These are phyloP conservation scores for Sigmodon hispidus DNA, from an alignment of 2,113 vertebrate species.

Conservation along the genomic window DNA sequence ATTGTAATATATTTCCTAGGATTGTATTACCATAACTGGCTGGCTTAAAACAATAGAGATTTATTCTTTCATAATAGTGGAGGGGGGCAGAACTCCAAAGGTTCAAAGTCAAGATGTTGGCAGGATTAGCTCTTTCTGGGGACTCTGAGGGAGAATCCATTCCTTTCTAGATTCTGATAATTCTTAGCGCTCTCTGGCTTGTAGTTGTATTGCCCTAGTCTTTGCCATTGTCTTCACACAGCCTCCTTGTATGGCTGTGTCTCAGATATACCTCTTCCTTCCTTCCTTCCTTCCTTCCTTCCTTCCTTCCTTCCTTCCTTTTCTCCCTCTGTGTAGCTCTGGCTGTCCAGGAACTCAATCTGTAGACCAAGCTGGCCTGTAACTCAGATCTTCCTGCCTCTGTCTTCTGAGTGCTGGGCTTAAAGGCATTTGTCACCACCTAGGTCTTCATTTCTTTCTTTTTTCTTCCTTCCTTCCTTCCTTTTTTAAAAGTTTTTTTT, in stretches of 20 bases:
- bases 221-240: conserved; percentile 9
- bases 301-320: too few relatives aligned
- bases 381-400: not conserved
- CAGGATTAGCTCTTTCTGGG: not conserved
- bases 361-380: not conserved
- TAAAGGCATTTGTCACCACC: not conserved
- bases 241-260: not conserved
- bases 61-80: conserved; percentile 9
- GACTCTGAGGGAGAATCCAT: not conserved
- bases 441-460: not conserved
- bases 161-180: not conserved
- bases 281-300: not conserved
- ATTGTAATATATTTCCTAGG: too few relatives aligned
- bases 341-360: not conserved
- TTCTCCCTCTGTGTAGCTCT: not conserved
- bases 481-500: too few relatives aligned
- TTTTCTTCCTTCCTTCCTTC: too few relatives aligned
- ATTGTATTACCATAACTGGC: not conserved
- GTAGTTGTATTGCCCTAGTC: not conserved
- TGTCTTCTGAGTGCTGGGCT: not conserved
- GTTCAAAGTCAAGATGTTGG: conserved; percentile 15
- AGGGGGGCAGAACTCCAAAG: not conserved
- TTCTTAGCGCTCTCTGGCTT: not conserved
- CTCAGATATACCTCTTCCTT: not conserved
- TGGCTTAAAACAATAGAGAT: conserved; percentile 9